Conservation (phyloP, 2,797 vertebrate genomes). For the Cercopithecus hamlyni region DNA sequence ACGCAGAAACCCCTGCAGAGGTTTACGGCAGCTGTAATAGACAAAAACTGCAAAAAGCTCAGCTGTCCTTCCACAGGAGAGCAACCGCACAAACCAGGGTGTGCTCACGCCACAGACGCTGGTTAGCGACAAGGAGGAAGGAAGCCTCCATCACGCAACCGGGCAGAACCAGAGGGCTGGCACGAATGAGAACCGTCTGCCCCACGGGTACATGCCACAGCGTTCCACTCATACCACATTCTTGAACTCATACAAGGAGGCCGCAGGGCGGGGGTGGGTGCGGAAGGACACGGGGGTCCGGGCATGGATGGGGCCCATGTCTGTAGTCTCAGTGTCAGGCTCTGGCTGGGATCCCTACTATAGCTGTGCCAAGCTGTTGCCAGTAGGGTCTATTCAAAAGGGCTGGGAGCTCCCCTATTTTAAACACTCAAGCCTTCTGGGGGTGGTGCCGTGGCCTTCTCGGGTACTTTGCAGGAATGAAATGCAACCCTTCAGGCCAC, state of each 20-base stretch:
- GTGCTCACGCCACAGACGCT: fast-evolving
- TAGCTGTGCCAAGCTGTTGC: background rate
- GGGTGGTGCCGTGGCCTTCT: background rate
- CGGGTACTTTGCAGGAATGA: background rate
- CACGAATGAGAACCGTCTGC: too few relatives aligned
- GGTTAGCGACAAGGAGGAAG: fast-evolving
- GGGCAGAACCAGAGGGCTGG: too few relatives aligned
- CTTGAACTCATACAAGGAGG: background rate
- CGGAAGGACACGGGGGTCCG: too few relatives aligned
- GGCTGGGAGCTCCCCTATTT: background rate
- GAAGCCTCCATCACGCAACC: too few relatives aligned
- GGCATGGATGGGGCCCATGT: background rate
- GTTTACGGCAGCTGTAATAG: background rate
- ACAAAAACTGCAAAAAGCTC: background rate
- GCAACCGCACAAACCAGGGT: background rate
- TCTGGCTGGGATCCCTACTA: background rate
- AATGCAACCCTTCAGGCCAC: background rate
- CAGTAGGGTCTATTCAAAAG: too few relatives aligned
- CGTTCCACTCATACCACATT: too few relatives aligned
- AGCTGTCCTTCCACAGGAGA: background rate
- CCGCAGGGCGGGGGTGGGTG: background rate
- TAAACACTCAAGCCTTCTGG: background rate
- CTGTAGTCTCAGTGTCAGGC: background rate
- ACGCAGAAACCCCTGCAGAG: background rate
- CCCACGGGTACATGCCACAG: too few relatives aligned